These are phyloP conservation scores for Terrapene triunguis DNA, from an alignment of 2,113 vertebrate species.

Conservation along the genomic window DNA sequence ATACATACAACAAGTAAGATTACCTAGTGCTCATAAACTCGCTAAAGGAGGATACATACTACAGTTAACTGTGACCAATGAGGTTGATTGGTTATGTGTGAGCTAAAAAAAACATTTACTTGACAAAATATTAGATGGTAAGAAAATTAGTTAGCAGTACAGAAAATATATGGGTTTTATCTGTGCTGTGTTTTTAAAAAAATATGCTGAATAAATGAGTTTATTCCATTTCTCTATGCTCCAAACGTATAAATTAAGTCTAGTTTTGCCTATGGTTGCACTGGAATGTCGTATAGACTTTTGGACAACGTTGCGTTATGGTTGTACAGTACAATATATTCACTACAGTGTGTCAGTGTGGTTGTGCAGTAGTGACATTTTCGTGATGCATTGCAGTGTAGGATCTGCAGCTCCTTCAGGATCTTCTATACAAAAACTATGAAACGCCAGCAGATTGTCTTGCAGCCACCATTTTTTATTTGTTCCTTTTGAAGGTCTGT, in stretches of 20 bases:
- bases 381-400: neutral
- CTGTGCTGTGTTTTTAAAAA: neutral
- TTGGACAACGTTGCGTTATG: neutral
- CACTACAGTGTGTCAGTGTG: neutral
- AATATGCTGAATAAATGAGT: conserved; percentile 8
- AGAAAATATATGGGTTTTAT: neutral
- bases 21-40: neutral
- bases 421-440: neutral
- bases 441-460: neutral
- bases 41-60: neutral
- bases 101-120: neutral
- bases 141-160: neutral
- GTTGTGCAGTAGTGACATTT: neutral
- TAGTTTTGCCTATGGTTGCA: neutral
- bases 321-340: neutral
- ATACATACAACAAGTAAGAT: neutral
- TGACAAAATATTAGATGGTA: neutral
- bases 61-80: neutral
- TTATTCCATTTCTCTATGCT: too few relatives aligned
- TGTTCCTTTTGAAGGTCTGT: neutral
- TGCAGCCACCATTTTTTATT: neutral
- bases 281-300: neutral
- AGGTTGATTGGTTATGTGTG: neutral
- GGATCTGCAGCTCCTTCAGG: neutral
- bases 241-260: too few relatives aligned